Percentiles rank a stretch among this genome's conserved stretches.
phyloP scores from a whole-genome alignment of 2,888 invertebrate genomes.

The Epistrophella euchroma region DNA sequence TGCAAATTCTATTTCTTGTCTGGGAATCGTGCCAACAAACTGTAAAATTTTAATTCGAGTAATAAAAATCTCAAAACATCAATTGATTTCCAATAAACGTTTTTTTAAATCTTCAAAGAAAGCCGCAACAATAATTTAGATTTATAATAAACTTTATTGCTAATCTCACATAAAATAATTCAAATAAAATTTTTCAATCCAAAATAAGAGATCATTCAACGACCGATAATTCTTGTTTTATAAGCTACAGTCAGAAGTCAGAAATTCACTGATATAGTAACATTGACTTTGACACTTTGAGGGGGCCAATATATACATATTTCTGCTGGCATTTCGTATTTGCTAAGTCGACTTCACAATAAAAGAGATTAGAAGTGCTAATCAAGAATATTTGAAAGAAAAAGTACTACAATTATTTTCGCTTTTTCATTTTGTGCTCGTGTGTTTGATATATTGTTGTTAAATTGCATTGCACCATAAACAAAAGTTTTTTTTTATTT shows the following conservation, averaged over 20 bases:
- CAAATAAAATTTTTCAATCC: neutral
- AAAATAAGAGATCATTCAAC: slow-evolving; percentile 16
- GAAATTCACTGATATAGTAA: slow-evolving; percentile 8
- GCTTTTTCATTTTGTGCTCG: neutral
- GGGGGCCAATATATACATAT: slow-evolving; percentile 21
- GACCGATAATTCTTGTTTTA: neutral
- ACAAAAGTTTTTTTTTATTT: neutral
- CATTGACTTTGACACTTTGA: slow-evolving; percentile 67
- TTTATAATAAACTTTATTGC: neutral
- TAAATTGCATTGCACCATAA: neutral
- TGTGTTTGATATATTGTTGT: neutral
- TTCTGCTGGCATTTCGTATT: neutral
- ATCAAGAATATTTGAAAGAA: neutral
- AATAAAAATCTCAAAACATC: slow-evolving; percentile 16
- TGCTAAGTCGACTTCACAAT: neutral
- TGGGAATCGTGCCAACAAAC: slow-evolving; percentile 16
- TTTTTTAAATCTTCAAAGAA: slow-evolving; percentile 16
- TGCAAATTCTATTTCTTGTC: slow-evolving; percentile 9
- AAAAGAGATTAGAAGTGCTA: slow-evolving; percentile 13
- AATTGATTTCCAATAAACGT: slow-evolving; percentile 9
- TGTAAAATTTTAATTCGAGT: neutral
- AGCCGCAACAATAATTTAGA: slow-evolving; percentile 12
- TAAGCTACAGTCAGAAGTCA: neutral
- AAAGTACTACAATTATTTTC: neutral
- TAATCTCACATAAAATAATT: slow-evolving; percentile 8